Evolutionary conservation across 2,797 vertebrate genomes (phyloP), one percentile per base, ranked within the genome.

Genomic region (Fundulus diaphanus): DNA sequence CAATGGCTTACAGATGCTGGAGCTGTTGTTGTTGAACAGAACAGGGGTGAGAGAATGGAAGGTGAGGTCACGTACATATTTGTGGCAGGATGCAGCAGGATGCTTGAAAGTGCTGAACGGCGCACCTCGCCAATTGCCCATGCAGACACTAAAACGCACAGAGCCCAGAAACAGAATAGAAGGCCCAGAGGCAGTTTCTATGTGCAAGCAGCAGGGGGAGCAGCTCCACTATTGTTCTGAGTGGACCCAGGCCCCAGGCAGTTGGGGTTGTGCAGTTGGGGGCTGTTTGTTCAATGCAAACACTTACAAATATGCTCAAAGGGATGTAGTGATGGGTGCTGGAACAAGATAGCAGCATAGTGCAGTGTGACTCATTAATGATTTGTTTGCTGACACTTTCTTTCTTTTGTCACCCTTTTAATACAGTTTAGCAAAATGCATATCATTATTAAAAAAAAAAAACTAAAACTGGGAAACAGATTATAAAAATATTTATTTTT

Each of bases 131-230:
- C 67, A 61, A 63, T 78, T 68, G 73, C 78, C 74, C 77, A 85
- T 67, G 77, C 72, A 85, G 71, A 70, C 54, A 74, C 49, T 69
- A 48, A 22, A 80, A 76, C 57, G 57, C 69, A 57, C 68, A 48
- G 54, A 74, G 65, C 68, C 65, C 72, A 49, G 79, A 90, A 90
- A 88, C n/a, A 77, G 73, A 80, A 87, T 42, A 7, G 57, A 71
- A 84, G 83, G 65, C 72, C 81, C 81, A 88, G 85, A 92, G 87
- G 96, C 95, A 97, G 95, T 97, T 92, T 92, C 96, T 83, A 72
- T 56, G 80, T 92, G 84, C 83, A 88, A 95, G 93, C 98, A 97
- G 97, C 94, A 99, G 98, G 97, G 98, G 98, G 98, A 99, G 98
- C 96, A 96, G 94, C 97, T 94, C 96, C 95, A 96, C 98, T 98